These are phyloP conservation scores for Rhinogobius similis DNA, from an alignment of 2,113 vertebrate genomes.

Conservation along the genomic window DNA sequence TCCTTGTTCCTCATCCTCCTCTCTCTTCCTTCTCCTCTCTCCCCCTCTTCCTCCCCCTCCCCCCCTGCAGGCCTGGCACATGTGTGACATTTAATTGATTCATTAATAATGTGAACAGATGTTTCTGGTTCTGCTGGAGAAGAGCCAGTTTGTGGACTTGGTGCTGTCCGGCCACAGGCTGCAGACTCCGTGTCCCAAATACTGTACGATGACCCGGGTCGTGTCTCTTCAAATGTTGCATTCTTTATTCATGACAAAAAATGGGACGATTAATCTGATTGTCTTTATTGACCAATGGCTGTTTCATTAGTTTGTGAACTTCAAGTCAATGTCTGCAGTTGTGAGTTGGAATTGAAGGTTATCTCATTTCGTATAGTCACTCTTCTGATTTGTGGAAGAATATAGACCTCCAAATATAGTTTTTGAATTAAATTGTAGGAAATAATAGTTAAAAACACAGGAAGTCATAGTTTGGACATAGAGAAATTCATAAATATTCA, in stretches of 20 bases:
- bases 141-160: constrained; percentile 43
- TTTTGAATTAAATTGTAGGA: too few species aligned
- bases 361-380: too few species aligned
- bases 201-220: constrained; percentile 22
- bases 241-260: constrained; percentile 49
- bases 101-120: constrained; percentile 80
- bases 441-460: too few species aligned
- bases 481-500: too few species aligned
- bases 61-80: constrained; percentile 66
- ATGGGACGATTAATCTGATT: constrained; percentile 4
- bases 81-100: constrained; percentile 78
- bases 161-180: constrained; percentile 40
- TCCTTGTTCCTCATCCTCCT: background rate
- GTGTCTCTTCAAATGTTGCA: too few species aligned
- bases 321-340: too few species aligned
- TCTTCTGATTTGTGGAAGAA: too few species aligned
- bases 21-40: constrained; percentile 22
- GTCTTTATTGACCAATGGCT: too few species aligned
- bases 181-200: constrained; percentile 42
- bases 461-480: too few species aligned
- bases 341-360: too few species aligned
- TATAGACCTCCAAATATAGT: too few species aligned
- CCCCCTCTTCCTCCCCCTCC: constrained; percentile 1
- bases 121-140: constrained; percentile 68
- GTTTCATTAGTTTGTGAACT: too few species aligned